A percentile compares a stretch with the other conserved stretches of the same genome.
phyloP scores from a whole-genome alignment of 2,888 invertebrate species.

The Lypha dubia region DNA sequence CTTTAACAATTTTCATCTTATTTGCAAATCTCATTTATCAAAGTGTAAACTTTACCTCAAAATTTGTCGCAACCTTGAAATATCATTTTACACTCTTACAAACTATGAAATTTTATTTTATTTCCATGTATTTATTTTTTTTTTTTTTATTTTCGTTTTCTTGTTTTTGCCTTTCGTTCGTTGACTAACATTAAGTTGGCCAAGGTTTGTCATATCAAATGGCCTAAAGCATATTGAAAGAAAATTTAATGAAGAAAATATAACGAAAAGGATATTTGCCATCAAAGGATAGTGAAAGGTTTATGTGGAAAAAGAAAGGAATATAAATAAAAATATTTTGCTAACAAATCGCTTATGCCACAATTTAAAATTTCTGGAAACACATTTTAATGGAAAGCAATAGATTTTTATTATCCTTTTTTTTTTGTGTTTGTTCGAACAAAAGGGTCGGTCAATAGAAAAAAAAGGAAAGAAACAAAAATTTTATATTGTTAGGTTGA shows the following conservation, averaged over 20 bases:
- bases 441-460: neutral
- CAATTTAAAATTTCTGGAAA: slow-evolving; percentile 11
- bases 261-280: neutral
- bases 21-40: slow-evolving; percentile 24
- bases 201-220: slow-evolving; percentile 65
- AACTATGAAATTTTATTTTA: slow-evolving; percentile 27
- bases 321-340: slow-evolving; percentile 26
- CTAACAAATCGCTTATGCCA: slow-evolving; percentile 23
- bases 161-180: slow-evolving; percentile 9
- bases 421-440: no score
- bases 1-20: neutral
- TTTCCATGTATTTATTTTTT: neutral
- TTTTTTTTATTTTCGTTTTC: slow-evolving; percentile 3
- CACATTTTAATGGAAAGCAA: neutral
- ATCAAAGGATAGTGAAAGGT: slow-evolving; percentile 30
- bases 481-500: no score
- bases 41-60: slow-evolving; percentile 24
- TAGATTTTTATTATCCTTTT: neutral
- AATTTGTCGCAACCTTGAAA: slow-evolving; percentile 38
- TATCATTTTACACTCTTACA: slow-evolving; percentile 23
- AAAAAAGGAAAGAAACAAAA: neutral
- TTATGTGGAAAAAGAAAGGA: slow-evolving; percentile 14
- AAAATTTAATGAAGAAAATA: slow-evolving; percentile 38
- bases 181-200: slow-evolving; percentile 60
- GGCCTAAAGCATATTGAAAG: slow-evolving; percentile 45